Evolutionary conservation across 1,140 invertebrate genomes (phyloP).

Genomic region (Potamilus streckersoni): DNA sequence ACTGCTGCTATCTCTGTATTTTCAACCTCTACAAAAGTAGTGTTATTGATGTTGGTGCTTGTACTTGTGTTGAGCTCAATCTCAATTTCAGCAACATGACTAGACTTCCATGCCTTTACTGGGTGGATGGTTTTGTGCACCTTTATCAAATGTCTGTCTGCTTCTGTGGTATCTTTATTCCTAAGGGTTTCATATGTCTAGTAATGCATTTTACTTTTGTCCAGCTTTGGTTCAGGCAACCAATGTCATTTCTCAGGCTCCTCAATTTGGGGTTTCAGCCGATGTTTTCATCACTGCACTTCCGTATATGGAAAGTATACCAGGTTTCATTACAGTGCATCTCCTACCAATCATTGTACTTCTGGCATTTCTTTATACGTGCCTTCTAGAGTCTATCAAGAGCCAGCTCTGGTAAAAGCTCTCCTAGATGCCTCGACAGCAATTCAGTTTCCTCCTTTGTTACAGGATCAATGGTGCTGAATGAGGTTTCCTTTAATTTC

Average conservation of each 20-base stretch:
- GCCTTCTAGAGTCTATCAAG: slow-evolving; percentile 1
- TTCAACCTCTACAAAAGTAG: too few relatives aligned
- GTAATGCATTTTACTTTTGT: neutral
- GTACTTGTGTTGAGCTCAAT: neutral
- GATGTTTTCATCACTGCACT: neutral
- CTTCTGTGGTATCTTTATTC: neutral
- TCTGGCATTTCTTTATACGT: slow-evolving; percentile 3
- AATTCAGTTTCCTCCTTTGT: neutral
- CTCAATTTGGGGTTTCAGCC: neutral
- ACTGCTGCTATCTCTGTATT: too few relatives aligned
- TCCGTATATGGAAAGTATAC: slow-evolving; percentile 10
- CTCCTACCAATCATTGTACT: neutral
- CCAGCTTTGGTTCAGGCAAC: slow-evolving; percentile 3
- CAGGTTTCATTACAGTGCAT: neutral
- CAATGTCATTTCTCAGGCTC: neutral
- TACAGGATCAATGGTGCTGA: neutral
- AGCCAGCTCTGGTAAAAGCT: slow-evolving; percentile 5
- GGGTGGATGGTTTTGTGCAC: neutral
- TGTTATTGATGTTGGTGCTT: neutral
- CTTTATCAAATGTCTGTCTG: neutral
- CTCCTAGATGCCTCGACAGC: neutral
- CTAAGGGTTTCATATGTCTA: neutral
- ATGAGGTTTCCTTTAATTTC: slow-evolving; percentile 11
- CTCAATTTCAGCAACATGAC: neutral
- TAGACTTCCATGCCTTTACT: neutral